Evolutionary conservation across 2,797 vertebrate species (phyloP), one percentile per base, ranked within the genome.

Genomic region (Mormyrops attenuatus): DNA sequence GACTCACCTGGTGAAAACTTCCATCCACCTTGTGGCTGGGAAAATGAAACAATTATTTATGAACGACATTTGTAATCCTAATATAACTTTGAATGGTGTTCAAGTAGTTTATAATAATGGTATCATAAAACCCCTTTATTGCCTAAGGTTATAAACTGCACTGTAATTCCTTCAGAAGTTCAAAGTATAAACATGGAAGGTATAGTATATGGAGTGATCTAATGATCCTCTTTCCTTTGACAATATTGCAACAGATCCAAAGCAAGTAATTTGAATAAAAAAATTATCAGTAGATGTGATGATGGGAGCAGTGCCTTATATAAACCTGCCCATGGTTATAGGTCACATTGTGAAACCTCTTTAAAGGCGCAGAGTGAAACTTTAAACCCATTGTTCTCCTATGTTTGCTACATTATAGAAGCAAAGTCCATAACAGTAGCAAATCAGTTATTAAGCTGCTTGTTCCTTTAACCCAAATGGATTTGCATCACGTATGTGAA

Each of bases 371-470:
- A 73, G 92, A 93, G 94, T 95, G 94, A 95, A 95, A 94, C 93
- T 94, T 94, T 95, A 94, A 96, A 94, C 94, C 86, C 88, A 34
- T 87, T 80, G 80, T 52, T 90, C 77, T 47, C 50, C 17, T 84
- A 50, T 38, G 52, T 53, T 82, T 92, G 91, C 94, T 93, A 92
- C 92, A 92, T 90, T 89, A 90, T 91, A 92, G 93, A 95, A 94
- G 92, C 93, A 92, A 93, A 95, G 94, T 95, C 95, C 95, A 94
- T 93, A 91, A 92, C 91, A 93, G 93, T 91, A 93, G 94, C 91
- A 92, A 94, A 93, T 93, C 92, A 92, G 93, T 93, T 77, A 1
- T 88, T 85, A 73, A 88, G 49, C 73, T 86, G 82, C 34, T 85
- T 77, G 85, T 73, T 44, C 20, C n/a, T 30, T 69, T 69, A 66